Percentiles rank a stretch among this genome's conserved stretches.
Conservation (phyloP, 2,888 invertebrate species). For the Pristionchus mayeri region DNA sequence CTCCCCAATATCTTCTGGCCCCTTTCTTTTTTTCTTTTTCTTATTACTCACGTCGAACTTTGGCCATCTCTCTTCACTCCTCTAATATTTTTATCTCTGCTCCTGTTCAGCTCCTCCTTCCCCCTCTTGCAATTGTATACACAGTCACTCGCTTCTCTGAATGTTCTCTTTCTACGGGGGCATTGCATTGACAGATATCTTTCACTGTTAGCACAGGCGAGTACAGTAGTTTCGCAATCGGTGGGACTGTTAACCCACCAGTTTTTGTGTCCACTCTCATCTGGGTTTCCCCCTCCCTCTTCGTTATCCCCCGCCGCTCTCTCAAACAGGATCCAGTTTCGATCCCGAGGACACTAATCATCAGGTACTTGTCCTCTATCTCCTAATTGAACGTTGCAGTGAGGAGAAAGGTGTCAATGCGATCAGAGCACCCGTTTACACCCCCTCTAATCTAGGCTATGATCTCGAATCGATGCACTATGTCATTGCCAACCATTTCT, state of each 20-base stretch:
- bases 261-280: constrained; percentile 20
- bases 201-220: constrained; percentile 3
- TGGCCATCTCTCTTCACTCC: background rate
- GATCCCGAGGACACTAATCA: constrained; percentile 32
- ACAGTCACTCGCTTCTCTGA: constrained; percentile 11
- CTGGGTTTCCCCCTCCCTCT: constrained; percentile 12
- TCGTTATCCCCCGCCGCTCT: constrained; percentile 16
- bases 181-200: background rate
- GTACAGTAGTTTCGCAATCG: constrained; percentile 24
- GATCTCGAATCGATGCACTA: background rate
- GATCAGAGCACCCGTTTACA: background rate
- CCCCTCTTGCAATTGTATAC: constrained; percentile 4
- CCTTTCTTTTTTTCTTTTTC: background rate
- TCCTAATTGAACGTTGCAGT: constrained; percentile 28
- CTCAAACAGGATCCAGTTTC: constrained; percentile 28
- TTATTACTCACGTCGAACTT: constrained; percentile 21
- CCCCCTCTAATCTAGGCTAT: background rate
- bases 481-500: no score
- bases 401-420: constrained; percentile 18
- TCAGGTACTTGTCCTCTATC: constrained; percentile 23
- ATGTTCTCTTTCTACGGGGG: background rate
- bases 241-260: constrained; percentile 1
- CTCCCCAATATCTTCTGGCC: constrained; percentile 4
- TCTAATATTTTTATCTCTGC: background rate
- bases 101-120: background rate